Conservation (phyloP, 2,113 vertebrate genomes). For the Sebastes schlegelii region DNA sequence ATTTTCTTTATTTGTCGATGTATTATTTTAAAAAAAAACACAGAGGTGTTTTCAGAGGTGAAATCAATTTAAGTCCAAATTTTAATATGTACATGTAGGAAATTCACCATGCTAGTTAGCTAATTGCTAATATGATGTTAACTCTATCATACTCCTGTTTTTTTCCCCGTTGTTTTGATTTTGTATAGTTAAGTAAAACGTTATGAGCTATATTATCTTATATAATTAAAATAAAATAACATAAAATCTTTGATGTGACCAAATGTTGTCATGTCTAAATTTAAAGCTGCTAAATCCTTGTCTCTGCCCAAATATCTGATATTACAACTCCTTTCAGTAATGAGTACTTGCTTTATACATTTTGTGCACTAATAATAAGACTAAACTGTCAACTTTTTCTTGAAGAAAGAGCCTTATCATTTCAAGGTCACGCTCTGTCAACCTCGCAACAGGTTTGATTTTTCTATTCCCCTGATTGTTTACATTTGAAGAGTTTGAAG, state of each 20-base stretch:
- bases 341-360: neutral
- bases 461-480: slow-evolving; percentile 32
- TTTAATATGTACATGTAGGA: neutral
- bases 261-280: neutral
- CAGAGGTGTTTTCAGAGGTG: too few species aligned
- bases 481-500: slow-evolving; percentile 26
- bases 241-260: neutral
- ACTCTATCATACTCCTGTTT: too few species aligned
- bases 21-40: too few species aligned
- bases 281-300: neutral
- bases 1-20: too few species aligned
- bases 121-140: too few species aligned
- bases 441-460: neutral
- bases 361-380: neutral
- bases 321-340: neutral
- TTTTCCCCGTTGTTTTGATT: neutral
- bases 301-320: neutral
- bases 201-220: neutral
- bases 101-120: neutral
- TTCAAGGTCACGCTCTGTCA: neutral
- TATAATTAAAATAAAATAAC: too few species aligned
- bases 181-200: neutral
- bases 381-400: neutral
- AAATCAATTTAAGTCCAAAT: neutral
- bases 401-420: neutral